These are phyloP conservation scores for Caenorhabditis sinica DNA, from an alignment of 2,888 invertebrate species.

Conservation along the genomic window DNA sequence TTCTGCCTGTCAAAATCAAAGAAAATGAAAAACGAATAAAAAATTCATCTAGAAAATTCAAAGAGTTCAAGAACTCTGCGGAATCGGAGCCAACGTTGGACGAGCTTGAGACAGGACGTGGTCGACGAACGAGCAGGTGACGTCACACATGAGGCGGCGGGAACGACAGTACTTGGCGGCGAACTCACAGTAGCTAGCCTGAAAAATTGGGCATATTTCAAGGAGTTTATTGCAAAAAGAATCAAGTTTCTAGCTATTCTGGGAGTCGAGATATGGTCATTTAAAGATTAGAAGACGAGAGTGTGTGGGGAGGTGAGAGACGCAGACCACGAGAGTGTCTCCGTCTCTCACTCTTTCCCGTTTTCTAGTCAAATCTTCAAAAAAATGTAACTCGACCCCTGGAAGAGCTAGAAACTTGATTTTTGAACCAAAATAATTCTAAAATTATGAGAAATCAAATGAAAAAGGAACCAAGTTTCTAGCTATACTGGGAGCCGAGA, in stretches of 20 bases:
- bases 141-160: constrained; percentile 66
- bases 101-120: constrained; percentile 64
- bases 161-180: constrained; percentile 58
- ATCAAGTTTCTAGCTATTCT: neutral
- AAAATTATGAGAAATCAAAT: too few species aligned
- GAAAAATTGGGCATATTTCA: too few species aligned
- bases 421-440: too few species aligned
- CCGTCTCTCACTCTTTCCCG: neutral
- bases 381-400: neutral
- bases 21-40: constrained; percentile 1
- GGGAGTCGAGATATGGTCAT: neutral
- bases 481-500: neutral
- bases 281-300: neutral
- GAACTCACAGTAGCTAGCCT: constrained; percentile 67
- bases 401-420: neutral
- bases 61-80: constrained; percentile 27
- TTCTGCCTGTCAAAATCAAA: neutral
- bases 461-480: neutral
- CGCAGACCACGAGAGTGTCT: neutral
- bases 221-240: too few species aligned
- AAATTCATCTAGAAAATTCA: neutral
- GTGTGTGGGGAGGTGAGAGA: neutral
- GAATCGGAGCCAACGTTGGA: constrained; percentile 43
- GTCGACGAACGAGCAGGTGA: constrained; percentile 66
- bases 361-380: neutral